Evolutionary conservation across 2,888 invertebrate genomes (phyloP).

Genomic region (Lasioglossum figueresi): DNA sequence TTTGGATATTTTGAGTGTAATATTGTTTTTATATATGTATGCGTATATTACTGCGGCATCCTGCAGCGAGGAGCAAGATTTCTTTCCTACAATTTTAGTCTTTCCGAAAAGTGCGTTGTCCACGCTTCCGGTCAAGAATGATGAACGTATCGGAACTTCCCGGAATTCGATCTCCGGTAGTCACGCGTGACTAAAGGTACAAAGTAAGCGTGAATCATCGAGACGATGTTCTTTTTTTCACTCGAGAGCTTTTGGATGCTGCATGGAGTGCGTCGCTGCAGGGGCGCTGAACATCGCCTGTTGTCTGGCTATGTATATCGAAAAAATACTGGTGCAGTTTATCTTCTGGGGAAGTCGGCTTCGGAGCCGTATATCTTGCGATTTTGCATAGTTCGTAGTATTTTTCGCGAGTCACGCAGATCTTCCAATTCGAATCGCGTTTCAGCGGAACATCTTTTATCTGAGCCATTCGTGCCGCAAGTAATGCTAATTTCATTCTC

Average conservation of each 20-base stretch:
- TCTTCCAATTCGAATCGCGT: not conserved
- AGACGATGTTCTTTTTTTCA: slow-evolving; percentile 39
- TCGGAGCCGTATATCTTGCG: not conserved
- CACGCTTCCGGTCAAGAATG: not conserved
- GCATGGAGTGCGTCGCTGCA: not conserved
- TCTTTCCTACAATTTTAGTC: not conserved
- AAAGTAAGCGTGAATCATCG: slow-evolving; percentile 53
- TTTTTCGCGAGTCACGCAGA: not conserved
- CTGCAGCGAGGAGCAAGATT: not conserved
- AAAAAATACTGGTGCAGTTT: not conserved
- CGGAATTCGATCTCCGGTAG: slow-evolving; percentile 18
- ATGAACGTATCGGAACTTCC: not conserved
- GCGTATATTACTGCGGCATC: no score
- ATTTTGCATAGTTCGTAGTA: not conserved
- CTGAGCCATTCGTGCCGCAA: not conserved
- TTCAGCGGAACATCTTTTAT: not conserved
- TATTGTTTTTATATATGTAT: no score
- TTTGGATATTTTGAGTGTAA: no score
- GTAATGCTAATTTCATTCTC: no score
- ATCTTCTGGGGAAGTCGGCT: not conserved
- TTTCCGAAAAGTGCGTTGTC: not conserved
- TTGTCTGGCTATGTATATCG: not conserved
- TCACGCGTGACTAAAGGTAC: slow-evolving; percentile 56
- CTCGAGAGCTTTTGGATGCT: slow-evolving; percentile 33
- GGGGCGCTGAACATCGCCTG: not conserved